Evolutionary conservation across 64 coral and sea anemone genomes (phyloP).

Genomic region (Platygyra sinensis): DNA sequence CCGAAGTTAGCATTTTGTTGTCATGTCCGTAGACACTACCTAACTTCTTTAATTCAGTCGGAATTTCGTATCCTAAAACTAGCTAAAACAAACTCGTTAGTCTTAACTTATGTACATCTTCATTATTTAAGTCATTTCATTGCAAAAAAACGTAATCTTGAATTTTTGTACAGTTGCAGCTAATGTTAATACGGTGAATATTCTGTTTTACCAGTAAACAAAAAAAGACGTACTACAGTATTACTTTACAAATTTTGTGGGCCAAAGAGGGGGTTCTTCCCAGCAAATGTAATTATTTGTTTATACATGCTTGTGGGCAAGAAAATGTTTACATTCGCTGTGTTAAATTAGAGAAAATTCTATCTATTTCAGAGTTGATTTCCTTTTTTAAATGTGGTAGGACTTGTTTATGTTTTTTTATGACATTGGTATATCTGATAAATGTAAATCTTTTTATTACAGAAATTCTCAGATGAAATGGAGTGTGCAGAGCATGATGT

Average conservation of each 20-base stretch:
- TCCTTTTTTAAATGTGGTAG: constrained; percentile 25
- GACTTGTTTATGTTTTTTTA: constrained; percentile 22
- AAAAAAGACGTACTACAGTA: no score
- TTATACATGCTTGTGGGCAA: constrained; percentile 38
- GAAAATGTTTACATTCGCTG: constrained; percentile 45
- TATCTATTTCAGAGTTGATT: constrained; percentile 27
- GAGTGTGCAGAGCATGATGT: constrained; percentile 37
- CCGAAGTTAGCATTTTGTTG: no score
- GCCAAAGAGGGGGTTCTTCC: constrained; percentile 12
- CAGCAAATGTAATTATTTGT: not conserved
- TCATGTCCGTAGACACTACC: no score
- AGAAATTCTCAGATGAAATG: constrained; percentile 50
- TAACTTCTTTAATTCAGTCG: no score
- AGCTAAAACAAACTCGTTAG: no score
- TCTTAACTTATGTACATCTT: no score
- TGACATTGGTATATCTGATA: constrained; percentile 22
- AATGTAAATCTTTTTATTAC: not conserved
- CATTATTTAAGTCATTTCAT: no score
- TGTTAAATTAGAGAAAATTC: constrained; percentile 45
- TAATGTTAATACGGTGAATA: no score
- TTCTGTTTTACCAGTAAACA: no score
- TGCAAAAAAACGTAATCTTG: no score
- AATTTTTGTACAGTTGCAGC: no score
- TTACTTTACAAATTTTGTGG: not conserved
- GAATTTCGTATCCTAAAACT: no score